A percentile compares a stretch with the other conserved stretches of the same genome.
These are phyloP conservation scores for Mandrillus leucophaeus DNA, from an alignment of 2,113 vertebrate species.

Conservation along the genomic window DNA sequence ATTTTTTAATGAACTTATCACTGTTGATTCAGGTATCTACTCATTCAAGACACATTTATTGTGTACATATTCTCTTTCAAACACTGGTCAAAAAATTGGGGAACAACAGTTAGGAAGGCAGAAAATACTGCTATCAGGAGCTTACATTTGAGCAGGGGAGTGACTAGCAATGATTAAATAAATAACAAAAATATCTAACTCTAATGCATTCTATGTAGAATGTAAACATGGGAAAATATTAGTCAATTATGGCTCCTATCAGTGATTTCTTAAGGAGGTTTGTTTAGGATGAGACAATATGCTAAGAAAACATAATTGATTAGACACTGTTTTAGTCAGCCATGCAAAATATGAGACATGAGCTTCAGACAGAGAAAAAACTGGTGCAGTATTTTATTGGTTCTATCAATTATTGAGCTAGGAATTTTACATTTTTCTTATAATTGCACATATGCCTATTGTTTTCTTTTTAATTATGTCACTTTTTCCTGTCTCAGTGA, in stretches of 20 bases:
- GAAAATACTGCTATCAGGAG: neutral
- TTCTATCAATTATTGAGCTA: neutral
- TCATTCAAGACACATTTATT: neutral
- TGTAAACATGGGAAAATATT: neutral
- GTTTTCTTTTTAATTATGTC: neutral
- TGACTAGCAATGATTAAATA: neutral
- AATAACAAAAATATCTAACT: neutral
- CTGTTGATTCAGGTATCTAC: neutral
- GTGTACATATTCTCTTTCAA: neutral
- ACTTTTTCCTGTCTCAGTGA: neutral
- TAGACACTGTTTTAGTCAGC: neutral
- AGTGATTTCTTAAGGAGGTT: neutral
- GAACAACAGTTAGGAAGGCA: neutral
- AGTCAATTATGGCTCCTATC: neutral
- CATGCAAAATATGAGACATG: neutral
- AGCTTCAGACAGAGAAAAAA: neutral
- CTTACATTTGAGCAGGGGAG: neutral
- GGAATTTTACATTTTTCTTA: too few relatives aligned
- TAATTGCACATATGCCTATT: neutral
- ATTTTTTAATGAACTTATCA: neutral
- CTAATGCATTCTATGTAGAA: neutral
- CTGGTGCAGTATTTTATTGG: neutral
- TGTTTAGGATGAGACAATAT: neutral
- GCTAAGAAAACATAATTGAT: neutral
- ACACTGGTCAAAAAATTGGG: neutral